Evolutionary conservation across 92 coral and sea anemone genomes (phyloP).

Genomic region (Metridium senile): DNA sequence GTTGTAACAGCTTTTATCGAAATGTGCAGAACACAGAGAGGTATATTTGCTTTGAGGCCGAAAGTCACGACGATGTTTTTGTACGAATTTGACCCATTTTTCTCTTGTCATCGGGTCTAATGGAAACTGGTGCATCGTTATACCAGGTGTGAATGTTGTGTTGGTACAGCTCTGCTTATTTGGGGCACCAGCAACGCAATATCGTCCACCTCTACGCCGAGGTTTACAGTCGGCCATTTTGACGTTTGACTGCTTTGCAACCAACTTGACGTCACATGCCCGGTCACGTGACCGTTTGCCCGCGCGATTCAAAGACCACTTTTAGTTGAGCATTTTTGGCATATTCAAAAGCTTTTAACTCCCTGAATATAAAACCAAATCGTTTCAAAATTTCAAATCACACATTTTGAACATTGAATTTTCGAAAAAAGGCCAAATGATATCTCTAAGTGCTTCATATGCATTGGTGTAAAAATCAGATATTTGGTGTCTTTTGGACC

Average conservation of each 20-base stretch:
- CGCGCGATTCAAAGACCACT: slow-evolving; percentile 13
- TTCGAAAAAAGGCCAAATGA: not conserved
- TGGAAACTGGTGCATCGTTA: slow-evolving; percentile 49
- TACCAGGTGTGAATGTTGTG: slow-evolving; percentile 15
- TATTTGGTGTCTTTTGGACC: too few species aligned
- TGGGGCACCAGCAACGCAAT: slow-evolving; percentile 66
- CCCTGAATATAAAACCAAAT: too few species aligned
- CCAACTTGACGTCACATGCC: slow-evolving; percentile 31
- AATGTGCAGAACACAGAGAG: slow-evolving; percentile 28
- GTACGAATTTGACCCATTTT: slow-evolving; percentile 46
- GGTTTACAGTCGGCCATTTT: not conserved
- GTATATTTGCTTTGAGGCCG: slow-evolving; percentile 26
- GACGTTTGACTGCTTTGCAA: not conserved
- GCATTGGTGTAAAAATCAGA: too few species aligned
- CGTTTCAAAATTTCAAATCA: not conserved
- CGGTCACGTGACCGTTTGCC: slow-evolving; percentile 35
- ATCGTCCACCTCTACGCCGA: slow-evolving; percentile 41
- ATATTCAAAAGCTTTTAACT: not conserved
- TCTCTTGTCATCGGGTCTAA: slow-evolving; percentile 7
- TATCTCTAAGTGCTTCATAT: too few species aligned
- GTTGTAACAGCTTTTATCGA: slow-evolving; percentile 6
- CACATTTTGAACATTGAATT: too few species aligned
- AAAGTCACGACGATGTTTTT: slow-evolving; percentile 44
- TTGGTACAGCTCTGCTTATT: slow-evolving; percentile 53
- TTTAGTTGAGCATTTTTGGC: not conserved